Evolutionary conservation across 2,113 vertebrate species (phyloP).

Genomic region (Catharus fuscescens): DNA sequence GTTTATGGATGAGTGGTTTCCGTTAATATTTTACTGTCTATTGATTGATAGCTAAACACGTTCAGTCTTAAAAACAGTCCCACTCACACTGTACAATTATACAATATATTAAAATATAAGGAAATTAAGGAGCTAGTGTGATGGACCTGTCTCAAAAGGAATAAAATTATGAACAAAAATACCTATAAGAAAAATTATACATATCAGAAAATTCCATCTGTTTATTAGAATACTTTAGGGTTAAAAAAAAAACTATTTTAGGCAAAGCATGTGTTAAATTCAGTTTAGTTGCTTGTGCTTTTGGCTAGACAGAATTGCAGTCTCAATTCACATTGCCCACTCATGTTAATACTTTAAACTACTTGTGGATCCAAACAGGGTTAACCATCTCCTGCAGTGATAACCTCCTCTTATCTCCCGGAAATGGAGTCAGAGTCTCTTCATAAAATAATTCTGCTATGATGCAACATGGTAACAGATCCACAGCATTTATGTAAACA

Average conservation of each 20-base stretch:
- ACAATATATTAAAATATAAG: background rate
- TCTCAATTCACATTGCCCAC: background rate
- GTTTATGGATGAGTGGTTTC: background rate
- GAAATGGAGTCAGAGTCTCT: slow-evolving; percentile 58
- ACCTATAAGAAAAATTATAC: background rate
- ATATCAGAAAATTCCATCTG: background rate
- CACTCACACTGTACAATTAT: background rate
- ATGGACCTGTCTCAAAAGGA: background rate
- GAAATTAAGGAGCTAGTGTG: background rate
- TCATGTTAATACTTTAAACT: background rate
- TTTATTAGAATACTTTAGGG: background rate
- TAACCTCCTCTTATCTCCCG: slow-evolving; percentile 35
- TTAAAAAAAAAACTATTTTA: background rate
- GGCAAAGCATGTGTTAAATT: background rate
- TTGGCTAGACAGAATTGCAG: background rate
- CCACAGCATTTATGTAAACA: background rate
- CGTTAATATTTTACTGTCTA: slow-evolving; percentile 69
- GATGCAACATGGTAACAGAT: background rate
- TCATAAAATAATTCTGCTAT: slow-evolving; percentile 37
- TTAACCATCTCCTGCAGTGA: background rate
- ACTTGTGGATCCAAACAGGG: background rate
- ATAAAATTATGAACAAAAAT: background rate
- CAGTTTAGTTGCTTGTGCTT: background rate
- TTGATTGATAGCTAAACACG: slow-evolving; percentile 32
- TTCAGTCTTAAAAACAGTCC: background rate